Base-by-base conservation (phyloP, 2,113 vertebrate genomes). In the Reinhardtius hippoglossoides region DNA sequence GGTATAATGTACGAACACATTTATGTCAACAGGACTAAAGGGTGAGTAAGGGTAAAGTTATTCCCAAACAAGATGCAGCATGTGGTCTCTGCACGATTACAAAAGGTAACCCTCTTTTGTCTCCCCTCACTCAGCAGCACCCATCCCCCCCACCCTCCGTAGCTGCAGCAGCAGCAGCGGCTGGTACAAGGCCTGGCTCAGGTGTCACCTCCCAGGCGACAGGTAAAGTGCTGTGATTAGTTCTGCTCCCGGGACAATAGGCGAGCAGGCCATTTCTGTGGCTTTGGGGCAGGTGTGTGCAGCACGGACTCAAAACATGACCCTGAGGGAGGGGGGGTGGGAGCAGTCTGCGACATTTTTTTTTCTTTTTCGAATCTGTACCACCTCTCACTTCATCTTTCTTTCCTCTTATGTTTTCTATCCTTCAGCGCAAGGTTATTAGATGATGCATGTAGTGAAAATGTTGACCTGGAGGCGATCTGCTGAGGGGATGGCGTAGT, bases 401-500 rank as follows among this genome's bases (percentile, higher is more conserved):
- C n/a, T 62, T 15, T 1, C 31, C 15, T 60, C 14, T 31, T 85
- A 9, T 52, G 27, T 60, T 0, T 23, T 27, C 60, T 7, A 14
- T 15, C 26, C 21, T 35, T 50, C 1, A 27, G 5, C 46, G 8
- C 69, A 6, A 52, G 55, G 59, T 24, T 12, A 57, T 58, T 10
- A 27, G 31, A 71, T 61, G 50, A 60, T 54, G 21, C 48, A 67
- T 10, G 15, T 5, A 9, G n/a, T 59, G 21, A 71, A 61, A 69
- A 44, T 27, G n/a, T 5, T 74, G 57, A 93, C 95, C 95, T 96
- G 87, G 84, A 91, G 91, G 5, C 86, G 90, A 89, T 81, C 76
- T 0, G 92, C 94, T 0, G 94, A 82, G n/a, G 92, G 90, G 84
- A 98, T 97, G 76, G 91, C 80, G 1, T 97, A 98, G 92, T 95